Base-by-base conservation (phyloP, 2,888 invertebrate species). In the Drosophila ezoana region DNA sequence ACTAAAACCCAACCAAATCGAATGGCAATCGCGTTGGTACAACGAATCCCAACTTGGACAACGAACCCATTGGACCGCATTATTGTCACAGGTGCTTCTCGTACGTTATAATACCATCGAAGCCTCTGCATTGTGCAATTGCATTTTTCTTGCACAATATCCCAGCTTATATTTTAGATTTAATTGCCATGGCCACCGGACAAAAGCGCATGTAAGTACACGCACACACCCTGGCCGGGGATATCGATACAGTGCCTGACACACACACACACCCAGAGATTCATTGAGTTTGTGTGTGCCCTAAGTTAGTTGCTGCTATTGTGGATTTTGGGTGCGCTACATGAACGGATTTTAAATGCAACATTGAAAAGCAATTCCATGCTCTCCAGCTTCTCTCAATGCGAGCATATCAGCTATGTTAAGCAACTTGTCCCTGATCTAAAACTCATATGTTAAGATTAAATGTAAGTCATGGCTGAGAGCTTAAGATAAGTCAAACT, bases 111-210 rank as follows among this genome's bases (percentile, higher is more conserved):
- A 91, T 92, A 84, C 91, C 91, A 78, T 91, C 90, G 90, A 92
- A 92, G 89, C 90, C 90, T 81, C 80, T 92, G 84, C 90, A 92
- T 89, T 90, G 89, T 76, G 83, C 91, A 77, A 87, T 91, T 82
- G 89, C 91, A 81, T 91, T 93, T 84, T 82, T 92, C 76, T 89
- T 92, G 74, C 92, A 92, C 90, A 90, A 91, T 79, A 90, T 93
- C 70, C 93, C 93, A 53, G 92, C 91, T 87, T 92, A 91, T 90
- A 89, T 92, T 73, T 91, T 92, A 87, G 92, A 92, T 90, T 90
- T 92, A 88, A 90, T 92, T 90, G 92, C 92, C 76, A 81, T 91
- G 86, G 88, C 86, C 76, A 91, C 90, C 59, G 92, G 93, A 89
- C 92, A 91, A 80, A 92, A 92, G 85, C 91, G 90, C 89, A 92